Base-by-base conservation (phyloP, 2,888 invertebrate genomes). In the Leptarthrus brevirostris region DNA sequence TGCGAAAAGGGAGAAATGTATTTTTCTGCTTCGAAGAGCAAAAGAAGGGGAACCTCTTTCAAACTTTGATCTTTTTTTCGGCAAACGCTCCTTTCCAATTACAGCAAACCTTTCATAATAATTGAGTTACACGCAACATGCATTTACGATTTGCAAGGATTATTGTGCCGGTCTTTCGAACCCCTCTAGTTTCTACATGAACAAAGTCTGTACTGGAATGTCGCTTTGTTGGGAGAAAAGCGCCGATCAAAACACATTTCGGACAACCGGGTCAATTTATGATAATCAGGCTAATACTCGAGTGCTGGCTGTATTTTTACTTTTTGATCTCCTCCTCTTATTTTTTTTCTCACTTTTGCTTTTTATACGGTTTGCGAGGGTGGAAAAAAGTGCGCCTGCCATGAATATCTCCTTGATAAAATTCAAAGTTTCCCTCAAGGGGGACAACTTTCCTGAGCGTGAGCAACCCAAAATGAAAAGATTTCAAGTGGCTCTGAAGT, bases 401-500 rank as follows among this genome's bases (percentile, higher is more conserved):
- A 61, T 61, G 61, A 61, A 40, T 61, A 61, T 40, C 61, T 49
- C 16, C 49, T 49, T 49, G 61, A 61, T 61, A 61, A 61, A 61
- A 40, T 61, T 40, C 4, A 44, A 61, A 61, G 61, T 61, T 61
- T 20, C 61, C 61, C 61, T 61, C 61, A 61, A 61, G 61, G 40
- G 61, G 22, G 61, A 44, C 36, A 61, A 40, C 18, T 61, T 61
- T 20, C 61, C 22, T 18, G 18, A 61, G 40, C 61, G 22, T 49
- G 61, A 61, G 61, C 61, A 61, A 61, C 40, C 61, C 61, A 2
- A 44, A 61, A 61, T 61, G 61, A 61, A 61, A 61, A 61, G 61
- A 61, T 66, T 66, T 49, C 16, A 66, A 66, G 66, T 66, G 47
- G 49, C 10, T 10, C 30, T 30, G 66, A 66, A 66, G 66, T 66